phyloP scores from a whole-genome alignment of 1,140 invertebrate species.

The Kradibia gibbosae region DNA sequence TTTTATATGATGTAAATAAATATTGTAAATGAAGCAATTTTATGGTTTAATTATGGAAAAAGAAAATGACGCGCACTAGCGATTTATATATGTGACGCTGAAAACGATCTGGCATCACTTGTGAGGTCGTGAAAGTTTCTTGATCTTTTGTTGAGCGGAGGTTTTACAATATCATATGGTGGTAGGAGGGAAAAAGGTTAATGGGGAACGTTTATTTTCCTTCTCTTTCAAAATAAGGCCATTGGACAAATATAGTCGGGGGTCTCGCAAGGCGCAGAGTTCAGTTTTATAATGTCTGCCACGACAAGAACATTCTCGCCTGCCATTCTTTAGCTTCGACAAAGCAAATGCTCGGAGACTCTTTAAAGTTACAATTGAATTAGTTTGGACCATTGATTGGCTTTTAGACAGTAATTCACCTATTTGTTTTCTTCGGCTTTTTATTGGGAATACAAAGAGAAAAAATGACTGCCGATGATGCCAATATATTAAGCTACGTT shows the following conservation, averaged over 20 bases:
- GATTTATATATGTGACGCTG: not conserved
- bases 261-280: conserved; percentile 50
- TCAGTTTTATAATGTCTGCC: not conserved
- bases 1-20: too few relatives aligned
- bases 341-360: not conserved
- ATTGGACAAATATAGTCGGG: conserved; percentile 29
- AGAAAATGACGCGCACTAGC: not conserved
- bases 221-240: conserved; percentile 14
- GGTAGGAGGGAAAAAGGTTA: conserved; percentile 14
- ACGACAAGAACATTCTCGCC: not conserved
- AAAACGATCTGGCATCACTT: conserved; percentile 22
- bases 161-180: conserved; percentile 44
- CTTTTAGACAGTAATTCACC: not conserved
- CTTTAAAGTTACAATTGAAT: too few relatives aligned
- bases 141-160: conserved; percentile 55
- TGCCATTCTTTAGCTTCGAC: not conserved
- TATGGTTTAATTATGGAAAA: not conserved
- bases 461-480: conserved; percentile 57
- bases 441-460: not conserved
- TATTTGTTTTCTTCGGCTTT: not conserved
- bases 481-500: conserved; percentile 65
- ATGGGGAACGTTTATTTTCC: not conserved
- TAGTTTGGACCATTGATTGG: too few relatives aligned
- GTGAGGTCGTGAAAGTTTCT: conserved; percentile 56
- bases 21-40: too few relatives aligned